These are phyloP conservation scores for Chamaetylas fuelleborni DNA, from an alignment of 2,113 vertebrate genomes.

Conservation along the genomic window DNA sequence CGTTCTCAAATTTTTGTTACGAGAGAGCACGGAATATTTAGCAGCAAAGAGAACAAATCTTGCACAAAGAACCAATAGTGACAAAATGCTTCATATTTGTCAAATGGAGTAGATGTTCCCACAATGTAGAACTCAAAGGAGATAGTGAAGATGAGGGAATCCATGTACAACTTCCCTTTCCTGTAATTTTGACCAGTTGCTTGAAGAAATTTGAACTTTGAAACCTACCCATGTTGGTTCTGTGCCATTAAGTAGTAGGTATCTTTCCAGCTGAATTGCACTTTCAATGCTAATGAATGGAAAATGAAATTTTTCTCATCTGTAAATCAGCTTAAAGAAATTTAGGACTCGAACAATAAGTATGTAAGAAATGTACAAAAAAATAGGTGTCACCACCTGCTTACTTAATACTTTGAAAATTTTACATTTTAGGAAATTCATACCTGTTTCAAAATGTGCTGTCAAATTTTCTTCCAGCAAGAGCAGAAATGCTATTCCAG, in stretches of 20 bases:
- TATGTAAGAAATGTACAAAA: background rate
- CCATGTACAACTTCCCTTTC: background rate
- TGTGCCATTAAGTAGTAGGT: background rate
- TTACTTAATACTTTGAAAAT: background rate
- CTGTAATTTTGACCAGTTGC: background rate
- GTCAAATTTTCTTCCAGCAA: background rate
- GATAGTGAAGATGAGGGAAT: background rate
- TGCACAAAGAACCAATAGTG: background rate
- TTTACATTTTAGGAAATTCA: background rate
- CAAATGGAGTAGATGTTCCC: background rate
- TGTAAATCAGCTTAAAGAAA: background rate
- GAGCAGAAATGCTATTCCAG: background rate
- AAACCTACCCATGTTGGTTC: background rate
- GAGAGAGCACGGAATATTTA: background rate
- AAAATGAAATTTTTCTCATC: background rate
- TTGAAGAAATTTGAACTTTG: background rate
- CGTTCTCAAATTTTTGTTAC: background rate
- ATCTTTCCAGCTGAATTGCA: background rate
- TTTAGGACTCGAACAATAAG: background rate
- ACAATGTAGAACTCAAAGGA: background rate
- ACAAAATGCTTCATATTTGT: background rate
- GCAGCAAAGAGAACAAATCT: background rate
- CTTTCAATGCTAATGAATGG: background rate
- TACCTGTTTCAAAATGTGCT: background rate
- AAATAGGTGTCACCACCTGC: background rate